Base-by-base conservation (phyloP, 2,888 invertebrate genomes). In the Papilio elwesi region DNA sequence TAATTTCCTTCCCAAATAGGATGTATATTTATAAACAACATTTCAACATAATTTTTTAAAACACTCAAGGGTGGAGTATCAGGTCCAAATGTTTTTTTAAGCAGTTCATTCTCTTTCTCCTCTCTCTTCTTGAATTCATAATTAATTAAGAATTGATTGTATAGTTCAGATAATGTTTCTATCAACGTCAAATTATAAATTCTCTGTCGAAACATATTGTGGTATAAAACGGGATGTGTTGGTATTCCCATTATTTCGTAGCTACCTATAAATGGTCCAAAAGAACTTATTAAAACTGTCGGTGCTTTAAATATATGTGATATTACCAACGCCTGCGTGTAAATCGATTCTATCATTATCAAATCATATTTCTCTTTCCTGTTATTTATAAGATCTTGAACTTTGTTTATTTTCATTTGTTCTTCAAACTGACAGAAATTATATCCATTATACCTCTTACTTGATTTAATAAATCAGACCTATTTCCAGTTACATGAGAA, bases 11-110 rank as follows among this genome's bases (percentile, higher is more conserved):
- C 83, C 80, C 87, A 86, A 38, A 87, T 67, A 0, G 87, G 86
- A 78, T 92, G 86, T 5, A 83, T 80, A 76, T 90, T 93, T 0
- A 90, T 52, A 71, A 93, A 86, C 55, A 91, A 73, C 80, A 92
- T 78, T 71, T 87, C 86, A 12, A 88, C 77, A 64, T 83, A 83
- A 4, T 79, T 74, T 8, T 74, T 71, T n/a, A 85, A 72, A 38
- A 81, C 78, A 13, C 57, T 65, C 13, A 83, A 57, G 38, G 68
- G n/a, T 0, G 85, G 83, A 7, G 77, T 70, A 12, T 80, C 69
- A 1, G 73, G n/a, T 0, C 84, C 85, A 71, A 83, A 79, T 49
- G 76, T 55, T 38, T 72, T 76, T 57, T 74, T 78, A 12, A 82
- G 65, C 53, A 81, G 1, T 6, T 62, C 59, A 47, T 79, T 51